Base-by-base conservation (phyloP, 2,888 invertebrate species). In the Luperina nickerlii region DNA sequence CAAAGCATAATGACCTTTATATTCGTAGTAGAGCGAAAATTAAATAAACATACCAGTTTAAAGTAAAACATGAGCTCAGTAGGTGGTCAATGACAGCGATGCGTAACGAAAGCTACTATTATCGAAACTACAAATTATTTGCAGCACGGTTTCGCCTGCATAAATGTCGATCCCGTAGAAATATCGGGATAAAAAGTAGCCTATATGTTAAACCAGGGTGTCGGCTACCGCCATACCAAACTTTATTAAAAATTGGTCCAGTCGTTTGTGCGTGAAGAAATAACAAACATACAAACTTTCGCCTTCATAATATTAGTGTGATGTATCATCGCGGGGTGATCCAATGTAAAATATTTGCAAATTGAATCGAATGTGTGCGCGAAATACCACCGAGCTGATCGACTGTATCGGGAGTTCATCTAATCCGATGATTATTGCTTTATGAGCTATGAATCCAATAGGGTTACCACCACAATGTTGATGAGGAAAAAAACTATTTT, bases 371-470 rank as follows among this genome's bases (percentile, higher is more conserved):
- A 75, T 57, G 74, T 70, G 68, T 73, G 74, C 78, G 76, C 66
- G 66, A 77, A 84, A 84, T 86, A 78, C 66, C 69, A n/a, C 13
- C 51, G 77, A 79, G 74, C 84, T 78, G 72, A 84, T 87, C 70
- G 60, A 79, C 65, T 87, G 82, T 79, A 76, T 85, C 80, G 79
- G 69, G 69, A 54, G 81, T 85, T 68, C 81, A 74, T 86, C 73
- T 80, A 78, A 87, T 80, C 71, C 77, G n/a, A 70, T 76, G 79
- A 83, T 84, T 85, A 85, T 82, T 84, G 82, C 73, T 86, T 85
- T 87, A 88, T 78, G 87, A 87, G 78, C 79, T 86, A 81, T 66
- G 63, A 82, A 74, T 57, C 65, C n/a, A 48, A 83, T 81, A 88
- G 88, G 88, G 88, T 69, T 86, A 67, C 3, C 68, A 68, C 42